These are phyloP conservation scores for Aphelenchoides avenae DNA, from an alignment of 1,140 invertebrate genomes.

Conservation along the genomic window DNA sequence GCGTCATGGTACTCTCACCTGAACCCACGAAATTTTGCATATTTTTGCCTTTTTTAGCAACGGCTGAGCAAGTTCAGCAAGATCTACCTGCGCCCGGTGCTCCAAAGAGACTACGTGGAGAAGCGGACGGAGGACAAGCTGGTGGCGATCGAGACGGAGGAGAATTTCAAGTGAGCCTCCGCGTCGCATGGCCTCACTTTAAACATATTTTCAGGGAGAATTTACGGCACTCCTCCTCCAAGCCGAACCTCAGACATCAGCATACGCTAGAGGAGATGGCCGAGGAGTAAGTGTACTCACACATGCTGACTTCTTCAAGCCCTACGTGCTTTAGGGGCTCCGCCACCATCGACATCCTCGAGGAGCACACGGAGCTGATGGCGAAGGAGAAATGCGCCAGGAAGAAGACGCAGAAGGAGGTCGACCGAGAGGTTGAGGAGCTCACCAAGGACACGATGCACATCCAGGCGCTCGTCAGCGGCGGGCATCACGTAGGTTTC, in stretches of 20 bases:
- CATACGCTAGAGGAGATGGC: constrained; percentile 32
- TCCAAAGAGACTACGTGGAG: constrained; percentile 29
- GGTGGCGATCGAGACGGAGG: constrained; percentile 42
- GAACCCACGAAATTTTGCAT: neutral
- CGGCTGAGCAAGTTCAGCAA: constrained; percentile 30
- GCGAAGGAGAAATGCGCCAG: constrained; percentile 4
- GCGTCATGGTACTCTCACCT: constrained; percentile 7
- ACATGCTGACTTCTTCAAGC: no score
- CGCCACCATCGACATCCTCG: constrained; percentile 40
- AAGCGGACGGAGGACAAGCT: constrained; percentile 34
- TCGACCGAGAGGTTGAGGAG: constrained; percentile 39
- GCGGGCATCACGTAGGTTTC: no score
- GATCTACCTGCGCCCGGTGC: constrained; percentile 22
- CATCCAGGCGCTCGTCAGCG: constrained; percentile 39
- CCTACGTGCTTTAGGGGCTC: no score
- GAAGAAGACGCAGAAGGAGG: constrained; percentile 14
- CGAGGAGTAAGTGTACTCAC: constrained; percentile 21
- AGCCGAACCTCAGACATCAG: constrained; percentile 22
- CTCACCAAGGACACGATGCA: constrained; percentile 34
- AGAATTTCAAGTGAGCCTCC: constrained; percentile 33
- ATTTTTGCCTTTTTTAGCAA: constrained; percentile 27
- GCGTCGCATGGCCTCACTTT: neutral
- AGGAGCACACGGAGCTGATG: constrained; percentile 32
- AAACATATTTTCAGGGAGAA: constrained; percentile 23
- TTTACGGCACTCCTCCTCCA: constrained; percentile 19